Evolutionary conservation across 2,888 invertebrate species (phyloP), one percentile per base, ranked within the genome.

Genomic region (Himalopsyche kuldschensis): DNA sequence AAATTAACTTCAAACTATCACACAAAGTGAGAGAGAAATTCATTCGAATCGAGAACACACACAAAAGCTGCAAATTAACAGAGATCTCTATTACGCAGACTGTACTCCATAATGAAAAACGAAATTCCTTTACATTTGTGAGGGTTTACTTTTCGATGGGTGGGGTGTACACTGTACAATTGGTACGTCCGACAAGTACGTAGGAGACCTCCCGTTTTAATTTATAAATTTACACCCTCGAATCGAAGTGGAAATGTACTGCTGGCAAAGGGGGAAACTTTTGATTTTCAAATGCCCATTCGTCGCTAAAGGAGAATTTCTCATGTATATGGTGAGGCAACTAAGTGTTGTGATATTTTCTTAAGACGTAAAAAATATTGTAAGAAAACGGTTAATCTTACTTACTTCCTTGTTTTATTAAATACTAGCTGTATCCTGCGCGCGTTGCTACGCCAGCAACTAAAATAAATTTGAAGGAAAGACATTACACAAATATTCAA

Each of bases 241-340:
- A 84, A 79, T 84, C 84, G 79, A 82, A 82, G 79, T 79, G 69
- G 82, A 84, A 82, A 82, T 77, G 82, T 81, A 81, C 47, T 47
- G 80, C 35, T 30, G 75, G 76, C 78, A 35, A 48, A 46, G 81
- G 81, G 80, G 84, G 76, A 84, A 84, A 81, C 79, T 84, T 84
- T 84, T 84, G 84, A 84, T 84, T 84, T 84, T 81, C 84, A 78
- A 75, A 78, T 84, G 78, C 84, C 84, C 81, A 84, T 81, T 84
- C 79, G 84, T 81, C 81, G 81, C 81, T 20, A 75, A 81, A 80
- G 75, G 78, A 77, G 24, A 41, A 20, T 24, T 77, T 41, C 77
- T 77, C 77, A 41, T 77, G 77, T 77, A 41, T 77, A 77, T 77
- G 77, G 35, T 77, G 77, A 11, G 24, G 17, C 41, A 77, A 69